Evolutionary conservation across 2,797 vertebrate genomes (phyloP).

Genomic region (Periophthalmus magnuspinnatus): DNA sequence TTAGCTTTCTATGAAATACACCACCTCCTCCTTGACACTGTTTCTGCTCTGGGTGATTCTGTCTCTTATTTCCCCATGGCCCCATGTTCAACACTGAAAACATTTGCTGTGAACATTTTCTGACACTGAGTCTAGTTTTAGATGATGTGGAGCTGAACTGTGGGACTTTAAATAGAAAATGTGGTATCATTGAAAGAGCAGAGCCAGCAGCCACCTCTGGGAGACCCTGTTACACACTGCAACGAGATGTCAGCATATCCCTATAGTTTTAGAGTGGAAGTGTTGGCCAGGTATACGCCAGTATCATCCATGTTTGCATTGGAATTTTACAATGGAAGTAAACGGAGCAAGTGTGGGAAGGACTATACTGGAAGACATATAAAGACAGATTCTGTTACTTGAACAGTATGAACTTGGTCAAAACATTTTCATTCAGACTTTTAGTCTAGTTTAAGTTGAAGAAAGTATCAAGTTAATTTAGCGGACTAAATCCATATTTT

Average conservation of each 20-base stretch:
- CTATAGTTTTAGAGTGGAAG: no score
- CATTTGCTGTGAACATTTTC: slow-evolving; percentile 1
- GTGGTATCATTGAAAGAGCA: slow-evolving; percentile 4
- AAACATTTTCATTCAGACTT: no score
- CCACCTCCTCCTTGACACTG: not conserved
- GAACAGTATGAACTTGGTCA: no score
- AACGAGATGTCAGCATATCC: not conserved
- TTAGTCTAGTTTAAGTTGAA: no score
- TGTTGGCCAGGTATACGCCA: no score
- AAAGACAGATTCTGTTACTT: no score
- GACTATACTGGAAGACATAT: no score
- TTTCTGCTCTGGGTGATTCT: not conserved
- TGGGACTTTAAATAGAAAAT: slow-evolving; percentile 3
- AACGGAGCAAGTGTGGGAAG: no score
- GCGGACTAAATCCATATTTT: no score
- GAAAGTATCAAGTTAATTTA: no score
- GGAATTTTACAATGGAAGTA: no score
- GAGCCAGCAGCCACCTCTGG: not conserved
- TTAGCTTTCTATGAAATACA: not conserved
- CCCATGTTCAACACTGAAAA: not conserved
- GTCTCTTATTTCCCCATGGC: not conserved
- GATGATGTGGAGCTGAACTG: slow-evolving; percentile 16
- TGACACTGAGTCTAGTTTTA: slow-evolving; percentile 10
- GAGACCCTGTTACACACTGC: not conserved
- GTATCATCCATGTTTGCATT: no score